These are phyloP conservation scores for Capreolus pygargus DNA, from an alignment of 2,113 vertebrate species.

Conservation along the genomic window DNA sequence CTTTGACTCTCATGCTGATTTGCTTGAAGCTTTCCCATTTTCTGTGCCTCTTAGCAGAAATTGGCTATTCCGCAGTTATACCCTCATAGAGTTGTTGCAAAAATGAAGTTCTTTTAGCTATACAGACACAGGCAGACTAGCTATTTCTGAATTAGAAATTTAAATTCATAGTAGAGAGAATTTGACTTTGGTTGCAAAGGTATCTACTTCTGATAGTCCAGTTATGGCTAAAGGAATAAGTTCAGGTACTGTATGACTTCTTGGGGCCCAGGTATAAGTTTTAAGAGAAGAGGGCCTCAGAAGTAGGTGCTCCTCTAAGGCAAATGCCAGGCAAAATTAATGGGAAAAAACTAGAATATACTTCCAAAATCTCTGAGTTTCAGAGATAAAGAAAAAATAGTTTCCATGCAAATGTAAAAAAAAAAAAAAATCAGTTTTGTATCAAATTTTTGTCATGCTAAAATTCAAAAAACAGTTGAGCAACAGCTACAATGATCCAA, in stretches of 20 bases:
- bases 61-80: background rate
- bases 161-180: background rate
- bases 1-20: background rate
- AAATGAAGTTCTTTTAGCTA: background rate
- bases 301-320: background rate
- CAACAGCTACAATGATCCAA: background rate
- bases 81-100: background rate
- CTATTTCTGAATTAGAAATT: constrained; percentile 14
- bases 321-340: background rate
- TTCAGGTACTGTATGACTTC: background rate
- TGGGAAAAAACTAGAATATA: background rate
- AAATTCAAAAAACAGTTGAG: background rate
- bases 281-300: background rate
- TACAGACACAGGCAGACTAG: background rate
- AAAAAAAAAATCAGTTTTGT: background rate
- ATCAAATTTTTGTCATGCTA: background rate
- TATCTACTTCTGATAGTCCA: background rate
- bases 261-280: background rate
- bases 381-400: background rate
- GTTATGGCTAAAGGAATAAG: background rate
- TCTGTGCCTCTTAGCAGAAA: background rate
- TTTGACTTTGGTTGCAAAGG: background rate
- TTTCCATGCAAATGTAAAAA: background rate
- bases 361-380: constrained; percentile 22
- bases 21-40: background rate